A percentile compares a stretch with the other conserved stretches of the same genome.
Evolutionary conservation across 2,888 invertebrate genomes (phyloP).

Genomic region (Mimachlamys varia): DNA sequence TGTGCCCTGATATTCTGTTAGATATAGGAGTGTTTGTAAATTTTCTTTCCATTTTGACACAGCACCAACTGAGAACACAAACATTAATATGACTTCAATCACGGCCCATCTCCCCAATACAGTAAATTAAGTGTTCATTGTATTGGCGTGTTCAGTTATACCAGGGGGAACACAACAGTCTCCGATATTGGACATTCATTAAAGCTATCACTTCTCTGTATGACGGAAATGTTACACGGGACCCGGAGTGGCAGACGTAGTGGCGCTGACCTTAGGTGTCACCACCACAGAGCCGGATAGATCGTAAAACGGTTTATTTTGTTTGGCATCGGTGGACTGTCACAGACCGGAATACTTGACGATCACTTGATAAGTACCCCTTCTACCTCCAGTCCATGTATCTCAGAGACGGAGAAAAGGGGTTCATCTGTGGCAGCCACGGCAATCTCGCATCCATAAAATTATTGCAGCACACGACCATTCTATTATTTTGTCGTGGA

Average conservation of each 20-base stretch:
- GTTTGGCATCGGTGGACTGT: not conserved
- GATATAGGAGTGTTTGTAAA: not conserved
- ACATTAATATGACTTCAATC: not conserved
- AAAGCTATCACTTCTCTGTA: not conserved
- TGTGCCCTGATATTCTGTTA: not conserved
- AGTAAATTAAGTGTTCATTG: not conserved
- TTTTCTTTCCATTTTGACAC: not conserved
- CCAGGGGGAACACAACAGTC: not conserved
- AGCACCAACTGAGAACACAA: not conserved
- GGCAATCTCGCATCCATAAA: not conserved
- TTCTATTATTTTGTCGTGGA: not conserved
- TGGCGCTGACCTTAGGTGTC: not conserved
- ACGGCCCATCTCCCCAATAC: not conserved
- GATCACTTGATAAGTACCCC: not conserved
- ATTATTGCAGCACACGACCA: not conserved
- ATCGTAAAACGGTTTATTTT: not conserved
- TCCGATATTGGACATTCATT: slow-evolving; percentile 24
- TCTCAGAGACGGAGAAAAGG: not conserved
- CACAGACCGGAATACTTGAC: not conserved
- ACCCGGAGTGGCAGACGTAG: not conserved
- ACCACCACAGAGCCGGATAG: not conserved
- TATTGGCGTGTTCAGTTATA: not conserved
- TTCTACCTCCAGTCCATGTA: not conserved
- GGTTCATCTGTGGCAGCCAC: not conserved
- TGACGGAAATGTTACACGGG: not conserved